These are phyloP conservation scores for Takifugu rubripes DNA, from an alignment of 2,797 vertebrate genomes.

Conservation along the genomic window DNA sequence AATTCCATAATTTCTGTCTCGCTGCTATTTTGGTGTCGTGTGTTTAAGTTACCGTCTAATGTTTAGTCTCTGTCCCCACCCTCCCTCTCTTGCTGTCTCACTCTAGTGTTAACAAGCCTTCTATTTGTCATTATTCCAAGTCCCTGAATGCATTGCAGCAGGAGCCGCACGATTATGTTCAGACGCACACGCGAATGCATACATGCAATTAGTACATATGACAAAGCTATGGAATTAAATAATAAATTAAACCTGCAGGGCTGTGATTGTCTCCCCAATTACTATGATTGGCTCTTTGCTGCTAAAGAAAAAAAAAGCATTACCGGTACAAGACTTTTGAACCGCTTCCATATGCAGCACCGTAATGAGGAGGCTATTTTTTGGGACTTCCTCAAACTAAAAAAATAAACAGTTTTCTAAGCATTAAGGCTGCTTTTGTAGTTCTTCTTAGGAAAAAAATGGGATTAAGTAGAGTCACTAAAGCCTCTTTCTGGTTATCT, in stretches of 20 bases:
- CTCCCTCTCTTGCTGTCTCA: conserved; percentile 1
- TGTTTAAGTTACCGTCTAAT: conserved; percentile 21
- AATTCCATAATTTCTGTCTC: conserved; percentile 28
- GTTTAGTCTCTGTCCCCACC: conserved; percentile 7
- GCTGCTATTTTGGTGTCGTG: neutral
- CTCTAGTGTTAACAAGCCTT: conserved; percentile 11
- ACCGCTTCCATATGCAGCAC: conserved; percentile 14
- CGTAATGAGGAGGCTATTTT: conserved; percentile 2
- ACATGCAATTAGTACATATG: conserved; percentile 44
- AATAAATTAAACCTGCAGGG: conserved; percentile 3
- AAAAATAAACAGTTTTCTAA: conserved; percentile 4
- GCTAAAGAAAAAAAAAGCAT: conserved; percentile 18
- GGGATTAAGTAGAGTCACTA: conserved; percentile 56
- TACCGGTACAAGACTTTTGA: conserved; percentile 1
- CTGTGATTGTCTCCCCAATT: conserved; percentile 46
- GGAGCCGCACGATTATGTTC: conserved; percentile 25
- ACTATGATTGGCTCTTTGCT: conserved; percentile 32
- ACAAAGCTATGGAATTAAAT: conserved; percentile 36
- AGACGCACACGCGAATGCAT: neutral
- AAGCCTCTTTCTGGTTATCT: conserved; percentile 52
- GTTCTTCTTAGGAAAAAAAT: conserved; percentile 50
- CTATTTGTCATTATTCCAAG: conserved; percentile 22
- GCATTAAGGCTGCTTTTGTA: conserved; percentile 46
- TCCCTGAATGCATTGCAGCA: conserved; percentile 38
- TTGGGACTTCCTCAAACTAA: conserved; percentile 2